Evolutionary conservation across 2,113 vertebrate genomes (phyloP).

Genomic region (Periophthalmodon schlosseri): DNA sequence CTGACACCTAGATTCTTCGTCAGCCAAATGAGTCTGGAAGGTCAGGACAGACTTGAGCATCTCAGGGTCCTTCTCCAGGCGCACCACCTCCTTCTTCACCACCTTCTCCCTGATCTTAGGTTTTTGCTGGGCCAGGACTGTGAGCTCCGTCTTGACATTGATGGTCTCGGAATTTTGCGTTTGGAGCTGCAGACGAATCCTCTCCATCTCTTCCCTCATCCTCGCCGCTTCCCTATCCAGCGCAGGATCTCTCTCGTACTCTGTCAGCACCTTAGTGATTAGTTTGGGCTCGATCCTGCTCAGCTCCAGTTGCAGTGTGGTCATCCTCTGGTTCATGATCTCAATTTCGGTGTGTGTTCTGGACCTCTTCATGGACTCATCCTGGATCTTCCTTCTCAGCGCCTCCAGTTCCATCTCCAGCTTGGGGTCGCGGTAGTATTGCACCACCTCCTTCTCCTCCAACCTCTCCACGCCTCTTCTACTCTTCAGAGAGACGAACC

Average conservation of each 20-base stretch:
- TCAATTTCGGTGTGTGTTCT: constrained; percentile 78
- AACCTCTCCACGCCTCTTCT: constrained; percentile 87
- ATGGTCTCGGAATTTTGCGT: constrained; percentile 67
- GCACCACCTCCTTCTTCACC: constrained; percentile 90
- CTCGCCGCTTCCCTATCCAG: constrained; percentile 82
- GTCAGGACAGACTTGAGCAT: constrained; percentile 83
- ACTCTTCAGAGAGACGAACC: constrained; percentile 83
- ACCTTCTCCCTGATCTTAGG: constrained; percentile 84
- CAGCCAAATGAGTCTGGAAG: constrained; percentile 78
- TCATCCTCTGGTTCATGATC: constrained; percentile 70
- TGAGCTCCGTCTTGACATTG: constrained; percentile 79
- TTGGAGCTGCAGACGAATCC: constrained; percentile 74
- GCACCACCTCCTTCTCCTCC: constrained; percentile 93
- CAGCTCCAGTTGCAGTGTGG: constrained; percentile 76
- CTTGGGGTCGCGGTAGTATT: constrained; percentile 89
- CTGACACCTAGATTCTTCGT: constrained; percentile 74
- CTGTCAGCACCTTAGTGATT: constrained; percentile 89
- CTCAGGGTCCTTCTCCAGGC: constrained; percentile 88
- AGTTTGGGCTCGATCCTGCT: constrained; percentile 80
- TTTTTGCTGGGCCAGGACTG: constrained; percentile 80
- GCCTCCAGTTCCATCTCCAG: constrained; percentile 78
- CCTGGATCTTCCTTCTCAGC: constrained; percentile 74
- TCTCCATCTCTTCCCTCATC: constrained; percentile 81
- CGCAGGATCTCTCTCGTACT: constrained; percentile 87
- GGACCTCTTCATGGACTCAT: constrained; percentile 76